Base-by-base conservation (phyloP, 2,797 vertebrate genomes). In the Aplochiton taeniatus region DNA sequence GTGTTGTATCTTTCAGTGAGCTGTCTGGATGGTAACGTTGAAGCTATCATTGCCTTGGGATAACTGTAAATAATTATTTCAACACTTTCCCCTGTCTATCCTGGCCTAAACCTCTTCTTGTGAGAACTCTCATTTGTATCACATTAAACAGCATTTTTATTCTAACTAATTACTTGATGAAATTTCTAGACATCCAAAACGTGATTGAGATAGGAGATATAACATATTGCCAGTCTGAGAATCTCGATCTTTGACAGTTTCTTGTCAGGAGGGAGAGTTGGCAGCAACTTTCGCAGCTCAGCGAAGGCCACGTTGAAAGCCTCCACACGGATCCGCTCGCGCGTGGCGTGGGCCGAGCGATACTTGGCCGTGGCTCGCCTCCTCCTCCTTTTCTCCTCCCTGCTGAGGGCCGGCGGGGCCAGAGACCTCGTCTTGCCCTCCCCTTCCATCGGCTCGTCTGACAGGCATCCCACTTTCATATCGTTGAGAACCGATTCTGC, bases 241-340 rank as follows among this genome's bases (percentile, higher is more conserved):
- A 96, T 96, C 90, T 96, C 95, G 68, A 96, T 96, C 87, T 96
- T 96, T 81, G 94, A 95, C 31, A 96, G 93, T 83, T 96, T 96
- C 85, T 95, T 96, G 88, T 96, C 95, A 0, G 95, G 95, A 11
- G 95, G 95, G 58, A 96, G 87, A 9, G 95, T 96, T 63, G 95
- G 95, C 42, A 96, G 91, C 65, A 96, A 80, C 73, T 93, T 94
- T 74, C 95, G 86, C 61, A 96, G 93, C 88, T 95, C 95, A 1
- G 94, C 94, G 74, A 95, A 95, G 69, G 94, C 95, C 82, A 95
- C 81, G 83, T 96, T 96, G 85, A 96, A 96, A 65, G 95, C 94
- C 80, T 95, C 95, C 71, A 95, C 95, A 12, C 95, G 92, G 88
- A 96, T 95, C 70, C 95, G 84, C 88, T 96, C 94, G 14, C 95